Evolutionary conservation across 2,113 vertebrate genomes (phyloP), one percentile per base, ranked within the genome.

Genomic region (Geococcyx californianus): DNA sequence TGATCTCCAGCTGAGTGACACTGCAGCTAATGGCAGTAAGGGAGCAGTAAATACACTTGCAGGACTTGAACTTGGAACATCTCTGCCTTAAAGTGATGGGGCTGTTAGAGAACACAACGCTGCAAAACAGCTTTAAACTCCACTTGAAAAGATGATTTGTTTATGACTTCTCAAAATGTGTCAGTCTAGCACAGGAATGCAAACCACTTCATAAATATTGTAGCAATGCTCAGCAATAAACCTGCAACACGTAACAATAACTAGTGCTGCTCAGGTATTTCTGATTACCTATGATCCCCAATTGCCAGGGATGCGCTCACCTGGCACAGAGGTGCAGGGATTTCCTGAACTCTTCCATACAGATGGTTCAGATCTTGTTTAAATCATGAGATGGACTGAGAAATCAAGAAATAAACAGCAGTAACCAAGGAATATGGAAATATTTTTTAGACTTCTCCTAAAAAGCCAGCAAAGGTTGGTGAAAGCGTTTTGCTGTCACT

Each of bases 91-190:
- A 52, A 88, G 47, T 13, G 40, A 82, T 84, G 84, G 15, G 69
- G 26, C 82, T 84, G 49, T 84, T 91, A 75, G 58, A 62, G 67
- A 77, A 84, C 70, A 62, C 82, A 52, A 7, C 0, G 1, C 75
- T 66, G 84, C 76, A 74, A 93, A 94, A 76, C 70, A 94, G 29
- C 67, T 73, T 77, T 89, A 91, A 84, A 84, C 86, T 83, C 84
- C 88, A 5, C 78, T 83, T 93, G 87, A 77, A 95, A 92, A 95
- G 63, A 25, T 66, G 33, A 70, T 78, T 95, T 91, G 82, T 88
- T 94, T 81, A 63, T 58, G 89, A 64, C 81, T 89, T 62, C 67
- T 93, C 67, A 59, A 42, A 76, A 76, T 4, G 49, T 54, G 63
- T 85, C 78, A 93, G 55, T 54, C 59, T 47, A 63, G 87, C 31